Base-by-base conservation (phyloP, 2,113 vertebrate genomes). In the Neodon shergylaensis region DNA sequence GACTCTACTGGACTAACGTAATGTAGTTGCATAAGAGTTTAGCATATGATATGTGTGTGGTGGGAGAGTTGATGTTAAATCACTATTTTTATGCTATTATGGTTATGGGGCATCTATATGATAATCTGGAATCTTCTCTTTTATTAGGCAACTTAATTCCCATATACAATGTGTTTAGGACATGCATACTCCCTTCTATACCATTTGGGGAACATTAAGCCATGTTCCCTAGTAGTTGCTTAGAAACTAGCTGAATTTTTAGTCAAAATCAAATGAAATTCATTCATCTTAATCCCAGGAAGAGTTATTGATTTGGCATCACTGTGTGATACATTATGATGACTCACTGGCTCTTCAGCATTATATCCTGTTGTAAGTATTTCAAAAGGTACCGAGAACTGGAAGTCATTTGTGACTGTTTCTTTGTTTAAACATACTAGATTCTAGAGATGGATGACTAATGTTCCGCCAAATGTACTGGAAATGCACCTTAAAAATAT, bases 361-460 rank as follows among this genome's bases (percentile, higher is more conserved):
- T 93, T 95, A 44, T 88, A 61, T 83, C 74, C 93, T 93, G 49
- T 94, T 95, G 91, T 58, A 97, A 94, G 72, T 61, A 82, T 42
- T 81, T 90, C 68, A 96, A 76, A 94, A 93, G 65, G 36, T 95
- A 36, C 49, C 86, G 70, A 93, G n/a, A 95, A 66, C 49, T 88
- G 54, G 90, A 96, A 96, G 86, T 95, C 83, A 95, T 95, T 74
- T 87, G 14, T 91, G 86, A 96, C 77, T 28, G 12, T 92, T 95
- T 93, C 90, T 96, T 91, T 95, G 92, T 95, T 97, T 97, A 95
- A 96, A 65, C 74, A 73, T 73, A 66, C 84, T 79, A 94, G 97
- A 93, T 10, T 39, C 66, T 94, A 97, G 94, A 92, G 83, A 93
- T 72, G 63, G 54, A 76, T 97, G 94, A 95, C 86, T 96, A 96